Evolutionary conservation across 2,888 invertebrate genomes (phyloP), one percentile per base, ranked within the genome.

Genomic region (Fissipunctia ypsillon): DNA sequence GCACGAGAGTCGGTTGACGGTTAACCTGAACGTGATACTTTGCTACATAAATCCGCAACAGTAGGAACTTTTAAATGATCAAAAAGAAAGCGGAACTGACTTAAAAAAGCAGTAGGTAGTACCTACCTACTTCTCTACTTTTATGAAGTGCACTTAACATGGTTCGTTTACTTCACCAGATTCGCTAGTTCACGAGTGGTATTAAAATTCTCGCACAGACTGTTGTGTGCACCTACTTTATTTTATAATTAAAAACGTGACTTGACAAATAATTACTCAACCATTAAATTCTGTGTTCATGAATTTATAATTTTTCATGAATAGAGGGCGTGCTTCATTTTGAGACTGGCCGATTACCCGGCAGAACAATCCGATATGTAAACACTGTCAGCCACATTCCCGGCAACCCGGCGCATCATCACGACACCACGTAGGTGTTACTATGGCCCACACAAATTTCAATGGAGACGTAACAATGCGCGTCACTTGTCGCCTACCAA

Each of bases 401-500:
- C 84, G 77, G 80, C 84, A n/a, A n/a, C n/a, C n/a, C n/a, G n/a
- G n/a, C n/a, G n/a, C n/a, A 84, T 84, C 89, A 86, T 78, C 86
- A 81, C 84, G 84, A 85, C 88, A 77, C 93, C 90, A 93, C 94
- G 95, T 93, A 93, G 94, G 93, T 91, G 93, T 92, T 89, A 91
- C 91, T 88, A 84, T 88, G 91, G 95, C 91, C 95, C 96, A 96
- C 96, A 96, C 96, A 88, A 91, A 95, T 91, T 96, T 96, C 94
- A 93, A 96, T 94, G 88, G 91, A 75, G 74, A 75, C 73, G 82
- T 86, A 91, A 96, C 95, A 96, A 96, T 90, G 90, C 89, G 73
- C 93, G 86, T 95, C 95, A 95, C 95, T 95, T 95, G 95, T 95
- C 94, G 92, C 91, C 93, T 90, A 92, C 94, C 89, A 95, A 95